Evolutionary conservation across 2,888 invertebrate species (phyloP).

Genomic region (Acronicta alni): DNA sequence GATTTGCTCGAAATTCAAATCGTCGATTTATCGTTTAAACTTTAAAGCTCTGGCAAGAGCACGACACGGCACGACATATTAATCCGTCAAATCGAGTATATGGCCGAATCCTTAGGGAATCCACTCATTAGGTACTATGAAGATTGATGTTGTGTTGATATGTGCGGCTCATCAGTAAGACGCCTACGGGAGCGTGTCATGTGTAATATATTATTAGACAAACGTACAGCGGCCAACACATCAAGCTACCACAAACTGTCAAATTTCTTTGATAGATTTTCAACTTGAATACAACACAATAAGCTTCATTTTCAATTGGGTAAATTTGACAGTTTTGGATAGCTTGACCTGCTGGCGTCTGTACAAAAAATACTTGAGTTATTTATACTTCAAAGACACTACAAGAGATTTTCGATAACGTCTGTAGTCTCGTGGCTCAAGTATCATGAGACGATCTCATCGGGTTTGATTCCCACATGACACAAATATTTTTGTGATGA

Average conservation of each 20-base stretch:
- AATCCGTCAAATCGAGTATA: conserved; percentile 12
- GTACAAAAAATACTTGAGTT: conserved; percentile 1
- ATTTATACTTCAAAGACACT: conserved; percentile 6
- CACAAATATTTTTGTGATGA: no score
- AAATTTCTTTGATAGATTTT: no score
- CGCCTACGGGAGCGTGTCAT: conserved; percentile 28
- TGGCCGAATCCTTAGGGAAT: conserved; percentile 33
- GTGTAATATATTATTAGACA: conserved; percentile 6
- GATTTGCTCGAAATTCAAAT: no score
- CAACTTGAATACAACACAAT: no score
- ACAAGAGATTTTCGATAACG: background rate
- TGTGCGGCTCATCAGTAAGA: conserved; percentile 28
- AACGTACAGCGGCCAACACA: no score
- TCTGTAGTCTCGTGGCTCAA: no score
- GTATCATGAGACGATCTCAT: no score
- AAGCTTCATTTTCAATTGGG: no score
- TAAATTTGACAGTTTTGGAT: no score
- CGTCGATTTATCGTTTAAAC: background rate
- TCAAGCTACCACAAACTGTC: no score
- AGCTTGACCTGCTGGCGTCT: no score
- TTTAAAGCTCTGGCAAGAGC: background rate
- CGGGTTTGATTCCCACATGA: no score
- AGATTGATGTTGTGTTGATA: conserved; percentile 42
- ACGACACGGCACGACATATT: background rate
- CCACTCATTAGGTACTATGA: conserved; percentile 44